Evolutionary conservation across 2,113 vertebrate species (phyloP).

Genomic region (Aegithalos caudatus): DNA sequence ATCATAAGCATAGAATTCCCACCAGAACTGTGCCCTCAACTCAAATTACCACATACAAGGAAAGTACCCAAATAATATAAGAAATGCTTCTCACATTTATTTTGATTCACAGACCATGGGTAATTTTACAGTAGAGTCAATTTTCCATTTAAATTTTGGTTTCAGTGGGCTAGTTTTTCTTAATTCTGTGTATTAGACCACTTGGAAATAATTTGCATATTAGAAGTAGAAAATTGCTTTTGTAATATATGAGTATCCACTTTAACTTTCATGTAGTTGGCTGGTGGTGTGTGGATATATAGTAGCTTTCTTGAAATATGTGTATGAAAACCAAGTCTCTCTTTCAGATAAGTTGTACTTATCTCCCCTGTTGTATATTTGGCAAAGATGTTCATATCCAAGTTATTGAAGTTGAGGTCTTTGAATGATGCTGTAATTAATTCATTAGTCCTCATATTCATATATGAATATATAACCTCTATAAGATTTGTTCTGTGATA

Average conservation of each 20-base stretch:
- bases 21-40: not conserved
- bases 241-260: not conserved
- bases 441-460: not conserved
- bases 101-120: not conserved
- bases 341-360: not conserved
- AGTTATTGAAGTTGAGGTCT: not conserved
- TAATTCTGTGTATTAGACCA: not conserved
- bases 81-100: not conserved
- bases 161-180: not conserved
- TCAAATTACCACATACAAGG: not conserved
- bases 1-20: not conserved
- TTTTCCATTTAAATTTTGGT: not conserved
- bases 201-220: not conserved
- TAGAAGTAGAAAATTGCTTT: not conserved
- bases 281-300: not conserved
- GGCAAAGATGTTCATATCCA: not conserved
- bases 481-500: not conserved
- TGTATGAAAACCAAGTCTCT: not conserved
- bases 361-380: not conserved
- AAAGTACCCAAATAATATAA: not conserved
- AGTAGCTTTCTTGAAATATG: not conserved
- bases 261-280: not conserved
- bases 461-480: not conserved
- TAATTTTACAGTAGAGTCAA: not conserved
- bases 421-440: not conserved